Percentiles rank a stretch among this genome's conserved stretches.
phyloP scores from a whole-genome alignment of 2,888 invertebrate genomes.

The Agriopis leucophaearia region DNA sequence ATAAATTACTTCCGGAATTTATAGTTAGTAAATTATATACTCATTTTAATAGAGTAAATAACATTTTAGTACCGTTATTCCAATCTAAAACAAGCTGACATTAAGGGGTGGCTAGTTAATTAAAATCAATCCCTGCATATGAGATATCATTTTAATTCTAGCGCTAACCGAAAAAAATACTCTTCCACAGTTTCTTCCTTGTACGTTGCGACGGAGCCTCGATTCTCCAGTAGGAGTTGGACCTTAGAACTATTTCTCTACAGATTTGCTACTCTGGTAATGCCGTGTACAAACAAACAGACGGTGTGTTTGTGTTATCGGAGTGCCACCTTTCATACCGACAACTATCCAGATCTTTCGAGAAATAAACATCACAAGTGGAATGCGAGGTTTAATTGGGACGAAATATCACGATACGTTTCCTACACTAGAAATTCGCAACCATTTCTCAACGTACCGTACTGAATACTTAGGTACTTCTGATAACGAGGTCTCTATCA shows the following conservation, averaged over 20 bases:
- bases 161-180: too few relatives aligned
- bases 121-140: too few relatives aligned
- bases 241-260: neutral
- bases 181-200: too few relatives aligned
- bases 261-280: slow-evolving; percentile 6
- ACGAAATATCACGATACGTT: neutral
- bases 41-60: too few relatives aligned
- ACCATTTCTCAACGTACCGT: neutral
- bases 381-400: slow-evolving; percentile 4
- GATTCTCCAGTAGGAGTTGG: neutral
- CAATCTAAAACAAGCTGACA: too few relatives aligned
- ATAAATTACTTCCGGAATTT: too few relatives aligned
- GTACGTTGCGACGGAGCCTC: neutral
- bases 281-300: slow-evolving; percentile 42
- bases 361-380: slow-evolving; percentile 22
- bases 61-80: too few relatives aligned
- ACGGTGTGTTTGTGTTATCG: slow-evolving; percentile 35
- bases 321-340: slow-evolving; percentile 36
- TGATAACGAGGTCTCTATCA: too few relatives aligned
- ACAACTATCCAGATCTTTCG: slow-evolving; percentile 23
- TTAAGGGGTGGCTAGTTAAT: too few relatives aligned
- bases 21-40: too few relatives aligned
- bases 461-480: neutral
- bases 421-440: neutral
- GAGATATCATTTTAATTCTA: too few relatives aligned